Percentiles rank a stretch among this genome's conserved stretches.
These are phyloP conservation scores for Nesogale talazaci DNA, from an alignment of 2,113 vertebrate species.

Conservation along the genomic window DNA sequence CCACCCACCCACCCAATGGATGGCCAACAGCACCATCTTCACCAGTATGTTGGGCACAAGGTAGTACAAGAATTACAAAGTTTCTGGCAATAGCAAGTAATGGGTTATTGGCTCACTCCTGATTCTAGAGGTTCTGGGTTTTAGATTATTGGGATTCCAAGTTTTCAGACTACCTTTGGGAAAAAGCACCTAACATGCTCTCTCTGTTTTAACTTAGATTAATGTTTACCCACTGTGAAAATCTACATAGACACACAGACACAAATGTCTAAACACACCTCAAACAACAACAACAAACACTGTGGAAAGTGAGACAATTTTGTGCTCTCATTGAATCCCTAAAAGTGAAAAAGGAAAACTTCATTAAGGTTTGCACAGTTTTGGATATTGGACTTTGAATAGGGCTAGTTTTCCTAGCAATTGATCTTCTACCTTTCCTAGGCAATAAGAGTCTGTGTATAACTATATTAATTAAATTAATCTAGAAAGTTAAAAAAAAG, in stretches of 20 bases:
- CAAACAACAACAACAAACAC: not conserved
- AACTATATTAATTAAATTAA: constrained; percentile 50
- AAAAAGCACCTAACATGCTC: not conserved
- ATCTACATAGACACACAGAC: not conserved
- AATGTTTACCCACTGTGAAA: not conserved
- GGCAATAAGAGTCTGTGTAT: not conserved
- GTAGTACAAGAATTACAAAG: not conserved
- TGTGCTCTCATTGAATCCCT: not conserved
- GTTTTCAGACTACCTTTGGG: not conserved
- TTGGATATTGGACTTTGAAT: not conserved
- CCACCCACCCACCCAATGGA: not conserved
- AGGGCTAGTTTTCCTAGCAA: not conserved
- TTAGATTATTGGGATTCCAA: not conserved
- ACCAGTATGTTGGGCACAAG: not conserved
- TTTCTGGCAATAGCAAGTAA: not conserved
- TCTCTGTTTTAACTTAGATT: not conserved
- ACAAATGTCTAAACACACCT: rapidly evolving
- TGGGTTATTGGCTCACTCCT: not conserved
- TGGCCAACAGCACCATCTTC: not conserved
- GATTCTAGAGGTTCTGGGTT: not conserved
- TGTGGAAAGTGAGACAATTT: not conserved
- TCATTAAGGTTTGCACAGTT: not conserved
- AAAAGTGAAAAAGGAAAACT: constrained; percentile 25
- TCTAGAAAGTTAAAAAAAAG: not conserved
- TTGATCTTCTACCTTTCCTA: not conserved